Percentiles rank a stretch among this genome's conserved stretches.
Evolutionary conservation across 2,113 vertebrate species (phyloP).

Genomic region (Callipepla californica): DNA sequence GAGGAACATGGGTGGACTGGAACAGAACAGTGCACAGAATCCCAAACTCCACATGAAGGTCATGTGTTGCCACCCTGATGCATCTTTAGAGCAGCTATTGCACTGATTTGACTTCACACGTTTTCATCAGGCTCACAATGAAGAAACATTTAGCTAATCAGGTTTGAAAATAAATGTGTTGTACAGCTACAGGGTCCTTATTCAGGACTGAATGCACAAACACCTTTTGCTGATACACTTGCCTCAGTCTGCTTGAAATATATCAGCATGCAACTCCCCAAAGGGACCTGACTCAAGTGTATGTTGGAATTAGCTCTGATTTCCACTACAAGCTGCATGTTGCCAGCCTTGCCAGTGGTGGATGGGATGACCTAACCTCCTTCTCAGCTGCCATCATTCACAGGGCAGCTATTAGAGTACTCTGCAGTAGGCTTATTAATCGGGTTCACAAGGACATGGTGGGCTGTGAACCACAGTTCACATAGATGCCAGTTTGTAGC

Average conservation of each 20-base stretch:
- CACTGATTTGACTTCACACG: accelerated
- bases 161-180: neutral
- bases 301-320: neutral
- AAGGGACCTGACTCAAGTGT: neutral
- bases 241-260: neutral
- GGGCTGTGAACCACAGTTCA: accelerated
- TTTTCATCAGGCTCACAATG: neutral
- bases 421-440: neutral
- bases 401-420: accelerated
- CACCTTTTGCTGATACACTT: neutral
- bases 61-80: neutral
- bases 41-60: accelerated
- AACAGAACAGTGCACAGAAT: neutral
- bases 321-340: neutral
- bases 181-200: neutral
- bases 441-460: accelerated
- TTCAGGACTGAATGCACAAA: neutral
- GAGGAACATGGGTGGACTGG: accelerated
- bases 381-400: accelerated
- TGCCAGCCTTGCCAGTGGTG: too few relatives aligned
- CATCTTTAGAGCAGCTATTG: accelerated
- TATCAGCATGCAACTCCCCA: accelerated
- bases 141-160: accelerated
- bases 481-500: accelerated
- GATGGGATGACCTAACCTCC: neutral